Percentiles rank a stretch among this genome's conserved stretches.
Conservation (phyloP, 2,888 invertebrate species). For the Euplexia lucipara region DNA sequence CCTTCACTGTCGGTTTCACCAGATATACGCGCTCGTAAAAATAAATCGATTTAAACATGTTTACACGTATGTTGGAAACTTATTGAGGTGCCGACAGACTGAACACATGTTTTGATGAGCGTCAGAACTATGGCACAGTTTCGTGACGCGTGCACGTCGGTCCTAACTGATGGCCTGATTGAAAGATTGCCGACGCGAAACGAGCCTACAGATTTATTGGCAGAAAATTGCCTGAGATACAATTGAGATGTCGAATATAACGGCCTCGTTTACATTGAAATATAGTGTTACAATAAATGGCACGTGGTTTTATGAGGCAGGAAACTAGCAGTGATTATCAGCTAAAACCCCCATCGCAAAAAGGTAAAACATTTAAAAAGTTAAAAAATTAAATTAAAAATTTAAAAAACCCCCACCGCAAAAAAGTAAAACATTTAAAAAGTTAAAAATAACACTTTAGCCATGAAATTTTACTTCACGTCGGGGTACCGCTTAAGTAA, state of each 20-base stretch:
- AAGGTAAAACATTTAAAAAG: too few relatives aligned
- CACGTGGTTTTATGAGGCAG: neutral
- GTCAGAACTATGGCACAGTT: constrained; percentile 12
- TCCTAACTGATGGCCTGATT: constrained; percentile 42
- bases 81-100: constrained; percentile 31
- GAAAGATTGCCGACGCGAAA: constrained; percentile 43
- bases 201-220: constrained; percentile 52
- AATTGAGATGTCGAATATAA: constrained; percentile 21
- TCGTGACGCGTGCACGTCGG: constrained; percentile 35
- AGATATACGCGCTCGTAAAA: constrained; percentile 27
- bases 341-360: too few relatives aligned
- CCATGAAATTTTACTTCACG: too few relatives aligned
- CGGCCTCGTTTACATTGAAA: constrained; percentile 11
- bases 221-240: constrained; percentile 41
- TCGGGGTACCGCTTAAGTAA: too few relatives aligned
- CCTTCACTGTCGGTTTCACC: neutral
- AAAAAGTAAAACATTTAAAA: too few relatives aligned
- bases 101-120: constrained; percentile 39
- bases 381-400: too few relatives aligned
- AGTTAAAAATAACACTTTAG: too few relatives aligned
- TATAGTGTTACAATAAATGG: constrained; percentile 1
- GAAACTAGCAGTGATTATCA: constrained; percentile 4
- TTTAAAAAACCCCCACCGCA: too few relatives aligned
- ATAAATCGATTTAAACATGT: constrained; percentile 40
- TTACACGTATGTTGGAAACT: constrained; percentile 32